Percentiles rank a stretch among this genome's conserved stretches.
Evolutionary conservation across 2,888 invertebrate genomes (phyloP).

Genomic region (Plebejus melissa): DNA sequence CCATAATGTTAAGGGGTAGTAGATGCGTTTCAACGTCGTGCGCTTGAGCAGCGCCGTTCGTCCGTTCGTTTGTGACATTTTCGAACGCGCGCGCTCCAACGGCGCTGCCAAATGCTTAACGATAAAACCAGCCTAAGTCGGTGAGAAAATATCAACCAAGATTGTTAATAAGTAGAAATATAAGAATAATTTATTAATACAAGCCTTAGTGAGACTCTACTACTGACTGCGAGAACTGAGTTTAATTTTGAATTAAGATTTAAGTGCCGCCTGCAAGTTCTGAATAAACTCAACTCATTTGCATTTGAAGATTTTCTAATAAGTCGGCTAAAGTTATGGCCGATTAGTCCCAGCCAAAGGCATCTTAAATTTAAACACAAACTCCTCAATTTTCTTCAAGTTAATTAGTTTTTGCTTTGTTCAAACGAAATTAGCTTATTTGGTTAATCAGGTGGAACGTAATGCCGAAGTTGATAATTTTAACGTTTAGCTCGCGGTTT

Average conservation of each 20-base stretch:
- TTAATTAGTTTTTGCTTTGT: conserved; percentile 24
- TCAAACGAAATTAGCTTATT: conserved; percentile 10
- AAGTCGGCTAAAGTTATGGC: conserved; percentile 34
- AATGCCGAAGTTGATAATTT: neutral
- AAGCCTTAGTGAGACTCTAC: neutral
- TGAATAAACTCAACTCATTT: conserved; percentile 37
- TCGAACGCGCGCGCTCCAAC: too few species aligned
- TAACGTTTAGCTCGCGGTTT: neutral
- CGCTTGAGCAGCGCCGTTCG: too few species aligned
- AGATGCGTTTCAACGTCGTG: too few species aligned
- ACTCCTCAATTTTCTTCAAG: conserved; percentile 28
- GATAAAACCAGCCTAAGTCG: too few species aligned
- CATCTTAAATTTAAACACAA: conserved; percentile 26
- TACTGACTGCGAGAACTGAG: neutral
- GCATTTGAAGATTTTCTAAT: conserved; percentile 38
- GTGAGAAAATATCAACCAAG: too few species aligned
- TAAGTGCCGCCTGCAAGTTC: conserved; percentile 31
- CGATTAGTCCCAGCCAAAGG: conserved; percentile 31
- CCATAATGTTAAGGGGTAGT: too few species aligned
- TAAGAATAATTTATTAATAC: neutral
- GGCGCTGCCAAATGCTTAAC: too few species aligned
- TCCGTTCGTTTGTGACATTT: too few species aligned
- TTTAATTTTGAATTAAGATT: conserved; percentile 15
- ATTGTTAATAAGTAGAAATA: too few species aligned
- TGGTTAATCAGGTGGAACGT: conserved; percentile 13